Evolutionary conservation across 2,797 vertebrate species (phyloP), one percentile per base, ranked within the genome.

Genomic region (Allochrocebus solatus): DNA sequence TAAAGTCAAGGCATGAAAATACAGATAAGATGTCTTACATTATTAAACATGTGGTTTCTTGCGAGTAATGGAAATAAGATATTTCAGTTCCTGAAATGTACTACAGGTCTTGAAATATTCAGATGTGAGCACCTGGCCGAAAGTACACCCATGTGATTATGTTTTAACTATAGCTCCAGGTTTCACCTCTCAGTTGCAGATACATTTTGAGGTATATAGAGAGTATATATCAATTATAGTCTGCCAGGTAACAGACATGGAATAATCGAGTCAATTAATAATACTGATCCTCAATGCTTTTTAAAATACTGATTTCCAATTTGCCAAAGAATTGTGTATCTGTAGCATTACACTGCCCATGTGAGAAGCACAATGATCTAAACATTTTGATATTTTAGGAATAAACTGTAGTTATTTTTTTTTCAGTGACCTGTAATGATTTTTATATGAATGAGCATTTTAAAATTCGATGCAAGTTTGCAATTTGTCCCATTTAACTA

Each of bases 21-120:
- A 72, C 88, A 91, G 36, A 82, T 83, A 79, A 41, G 28, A 11
- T 55, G 16, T 79, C 53, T 90, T 82, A 46, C 39, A 50, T 94
- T 93, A 97, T 79, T 89, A 85, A 81, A 41, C 14, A 59, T 91
- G 64, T 75, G n/a, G 50, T 92, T 97, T 96, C 83, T 88, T 86
- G 21, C 4, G 43, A 95, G 57, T 87, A 92, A 76, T 67, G 39
- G n/a, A 97, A 97, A 90, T 93, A 81, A 95, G 84, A 33, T 95
- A 90, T 92, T 95, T 90, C 89, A 82, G 85, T 82, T 92, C 80
- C 75, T 82, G 19, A 75, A 96, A 81, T 89, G 53, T 46, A 26
- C 48, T 96, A 67, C 39, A 61, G 28, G 67, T 94, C 53, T 95
- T 75, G n/a, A 97, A 96, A 84, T 96, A 90, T 17, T 90, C 80